Evolutionary conservation across 2,888 invertebrate genomes (phyloP), one percentile per base, ranked within the genome.

Genomic region (Ichneumoninae sp.): DNA sequence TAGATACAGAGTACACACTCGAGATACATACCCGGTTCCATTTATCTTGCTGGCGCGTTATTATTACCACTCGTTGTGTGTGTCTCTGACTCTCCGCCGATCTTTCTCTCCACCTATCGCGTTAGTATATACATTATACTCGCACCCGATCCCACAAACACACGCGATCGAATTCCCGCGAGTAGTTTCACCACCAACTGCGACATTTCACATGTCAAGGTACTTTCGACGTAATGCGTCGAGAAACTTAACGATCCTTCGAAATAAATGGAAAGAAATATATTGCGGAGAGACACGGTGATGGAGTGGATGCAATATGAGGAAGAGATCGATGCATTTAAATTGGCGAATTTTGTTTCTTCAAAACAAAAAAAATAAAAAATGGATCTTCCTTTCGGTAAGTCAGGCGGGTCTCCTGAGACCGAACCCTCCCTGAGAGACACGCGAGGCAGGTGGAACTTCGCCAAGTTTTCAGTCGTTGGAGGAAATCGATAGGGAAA

Each of bases 291-390:
- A 22, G 26, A 22, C 57, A 33, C n/a, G 30, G 8, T 16, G 54
- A 65, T 26, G 0, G 63, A 63, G 63, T 13, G 3, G 30, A 33
- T 6, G 33, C 30, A 16, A 63, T 33, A 7, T 6, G 63, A 33
- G 30, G 63, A 71, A 52, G 40, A 75, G 83, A 60, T 63, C 85
- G 86, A 87, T 88, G 88, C 89, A 89, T 89, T 89, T 88, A 89
- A 89, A 89, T 89, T 54, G 87, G 71, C 75, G 78, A 60, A 87
- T 89, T 88, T 63, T 63, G 73, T 78, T 54, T 63, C n/a, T 50
- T 40, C 3, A 13, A 16, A 22, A 52, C 40, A 16, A 22, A 52
- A 40, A 40, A 13, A 54, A 19, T n/a, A 16, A 60, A 66, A 68
- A 65, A 19, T 19, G 40, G 40, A 10, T 77, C 40, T 26, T 40